phyloP scores from a whole-genome alignment of 2,888 invertebrate species.

The Tanytarsus gracilentus region DNA sequence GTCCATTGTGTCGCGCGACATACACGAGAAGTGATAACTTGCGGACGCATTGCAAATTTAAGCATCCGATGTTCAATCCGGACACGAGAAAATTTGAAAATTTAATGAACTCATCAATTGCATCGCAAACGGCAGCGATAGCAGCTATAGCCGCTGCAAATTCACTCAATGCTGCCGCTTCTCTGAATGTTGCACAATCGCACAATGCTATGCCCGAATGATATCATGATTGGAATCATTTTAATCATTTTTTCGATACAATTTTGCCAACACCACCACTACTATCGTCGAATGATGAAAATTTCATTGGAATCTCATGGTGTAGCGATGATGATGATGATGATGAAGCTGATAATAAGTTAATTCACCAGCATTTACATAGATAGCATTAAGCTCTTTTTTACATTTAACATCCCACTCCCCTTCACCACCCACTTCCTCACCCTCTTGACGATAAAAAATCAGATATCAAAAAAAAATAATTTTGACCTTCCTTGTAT shows the following conservation, averaged over 20 bases:
- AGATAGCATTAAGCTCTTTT: conserved; percentile 5
- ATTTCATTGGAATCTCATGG: conserved; percentile 21
- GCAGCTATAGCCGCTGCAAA: conserved; percentile 44
- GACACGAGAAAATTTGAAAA: conserved; percentile 81
- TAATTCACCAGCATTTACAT: conserved; percentile 18
- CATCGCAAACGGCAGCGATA: conserved; percentile 46
- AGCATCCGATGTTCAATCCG: conserved; percentile 78
- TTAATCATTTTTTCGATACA: background rate
- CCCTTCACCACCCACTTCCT: too few relatives aligned
- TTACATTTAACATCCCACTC: too few relatives aligned
- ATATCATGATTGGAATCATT: conserved; percentile 22
- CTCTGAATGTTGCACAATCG: conserved; percentile 36
- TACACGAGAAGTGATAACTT: conserved; percentile 89
- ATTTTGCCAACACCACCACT: background rate
- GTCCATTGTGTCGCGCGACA: conserved; percentile 81
- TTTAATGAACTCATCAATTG: conserved; percentile 51
- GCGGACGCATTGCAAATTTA: conserved; percentile 87
- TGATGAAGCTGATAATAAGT: conserved; percentile 30
- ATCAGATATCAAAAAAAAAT: too few relatives aligned
- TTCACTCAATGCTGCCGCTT: conserved; percentile 36
- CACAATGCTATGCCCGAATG: conserved; percentile 32
- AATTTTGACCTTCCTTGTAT: too few relatives aligned
- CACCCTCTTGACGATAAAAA: too few relatives aligned
- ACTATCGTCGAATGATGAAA: background rate
- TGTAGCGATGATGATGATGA: conserved; percentile 24